Base-by-base conservation (phyloP, 2,888 invertebrate genomes). In the Andrena camellia region DNA sequence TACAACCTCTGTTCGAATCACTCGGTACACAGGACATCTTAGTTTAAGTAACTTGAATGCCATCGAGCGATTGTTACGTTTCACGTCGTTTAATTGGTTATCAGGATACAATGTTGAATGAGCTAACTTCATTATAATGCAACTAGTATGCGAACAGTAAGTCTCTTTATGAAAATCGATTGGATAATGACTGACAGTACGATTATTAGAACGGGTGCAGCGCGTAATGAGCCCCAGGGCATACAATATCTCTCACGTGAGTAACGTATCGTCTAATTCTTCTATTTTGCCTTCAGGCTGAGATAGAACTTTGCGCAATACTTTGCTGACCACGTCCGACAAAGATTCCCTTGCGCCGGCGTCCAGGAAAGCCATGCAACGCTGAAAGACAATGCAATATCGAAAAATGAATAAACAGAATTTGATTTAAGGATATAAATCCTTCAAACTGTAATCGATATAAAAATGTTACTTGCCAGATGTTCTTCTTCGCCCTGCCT, bases 201-300 rank as follows among this genome's bases (percentile, higher is more conserved):
- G 76, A 75, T 81, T 81, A 83, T 77, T 86, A 73, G 74, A 84
- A 84, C 75, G 84, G 80, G 57, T 83, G 82, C 87, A 80, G 77
- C 83, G 81, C 86, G 66, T 86, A 86, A 72, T 81, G 81, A 87
- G 84, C 86, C 84, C 84, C 88, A 68, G 89, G 87, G 88, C 85
- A 69, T 85, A 86, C 87, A 91, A 90, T 90, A 84, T 91, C 88
- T 93, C 93, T 97, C 97, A 98, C 94, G 97, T 97, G 94, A 98
- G 95, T 93, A 99, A 95, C 75, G 99, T 99, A 93, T 98, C 98
- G 94, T 99, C 99, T 84, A 99, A 96, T 93, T 99, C 98, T 92
- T 98, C 98, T 94, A 98, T 97, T 93, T 97, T 97, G 87, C 97
- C 97, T 93, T 97, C 97, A 23, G 97, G 95, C 92, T 97, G 97